Evolutionary conservation across 2,797 vertebrate species (phyloP).

Genomic region (Xyrichtys novacula): DNA sequence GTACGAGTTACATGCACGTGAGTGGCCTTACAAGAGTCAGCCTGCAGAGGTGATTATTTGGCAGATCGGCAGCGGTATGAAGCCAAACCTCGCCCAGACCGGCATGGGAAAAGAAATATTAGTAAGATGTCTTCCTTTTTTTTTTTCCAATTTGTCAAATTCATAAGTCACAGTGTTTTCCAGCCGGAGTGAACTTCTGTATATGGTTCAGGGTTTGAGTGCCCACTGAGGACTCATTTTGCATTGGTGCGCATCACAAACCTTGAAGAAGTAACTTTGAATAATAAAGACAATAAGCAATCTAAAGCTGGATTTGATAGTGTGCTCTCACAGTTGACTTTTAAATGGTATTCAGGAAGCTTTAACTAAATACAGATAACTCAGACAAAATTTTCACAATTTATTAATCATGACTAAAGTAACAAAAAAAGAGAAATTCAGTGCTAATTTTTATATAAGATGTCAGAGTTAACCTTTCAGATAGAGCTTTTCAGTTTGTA

Average conservation of each 20-base stretch:
- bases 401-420: too few species aligned
- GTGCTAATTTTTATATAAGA: background rate
- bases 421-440: too few species aligned
- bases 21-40: constrained; percentile 99
- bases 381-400: too few species aligned
- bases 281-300: background rate
- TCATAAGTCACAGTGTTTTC: constrained; percentile 4
- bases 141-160: background rate
- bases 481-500: background rate
- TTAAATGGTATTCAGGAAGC: background rate
- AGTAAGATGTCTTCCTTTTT: constrained; percentile 85
- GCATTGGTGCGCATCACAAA: background rate
- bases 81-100: constrained; percentile 96
- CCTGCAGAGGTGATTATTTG: constrained; percentile 98
- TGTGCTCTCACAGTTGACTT: background rate
- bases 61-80: constrained; percentile 97
- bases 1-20: constrained; percentile 97
- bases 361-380: too few species aligned
- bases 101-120: constrained; percentile 99
- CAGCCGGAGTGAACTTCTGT: background rate
- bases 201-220: background rate
- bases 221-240: background rate
- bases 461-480: background rate
- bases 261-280: background rate
- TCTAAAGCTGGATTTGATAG: background rate